A percentile compares a stretch with the other conserved stretches of the same genome.
Conservation (phyloP, 2,797 vertebrate genomes). For the Heteromormyrus szaboi region DNA sequence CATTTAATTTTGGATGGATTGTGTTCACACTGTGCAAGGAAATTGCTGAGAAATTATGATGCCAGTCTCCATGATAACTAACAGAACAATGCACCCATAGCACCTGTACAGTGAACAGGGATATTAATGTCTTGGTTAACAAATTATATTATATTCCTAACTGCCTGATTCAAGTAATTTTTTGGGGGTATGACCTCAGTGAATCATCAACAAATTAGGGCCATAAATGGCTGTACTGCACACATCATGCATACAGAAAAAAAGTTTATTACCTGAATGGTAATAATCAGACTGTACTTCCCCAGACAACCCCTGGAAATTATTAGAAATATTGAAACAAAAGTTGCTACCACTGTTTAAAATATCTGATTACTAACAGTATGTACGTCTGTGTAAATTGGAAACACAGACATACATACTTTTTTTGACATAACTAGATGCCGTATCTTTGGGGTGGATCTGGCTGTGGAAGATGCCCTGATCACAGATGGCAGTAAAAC, state of each 20-base stretch:
- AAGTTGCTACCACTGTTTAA: neutral
- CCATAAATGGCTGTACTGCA: neutral
- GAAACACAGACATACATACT: neutral
- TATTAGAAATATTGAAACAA: neutral
- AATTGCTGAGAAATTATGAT: neutral
- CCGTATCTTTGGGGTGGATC: neutral
- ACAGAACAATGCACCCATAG: neutral
- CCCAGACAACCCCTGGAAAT: neutral
- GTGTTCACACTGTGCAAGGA: neutral
- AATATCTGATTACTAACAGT: neutral
- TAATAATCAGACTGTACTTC: neutral
- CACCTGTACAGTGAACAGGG: neutral
- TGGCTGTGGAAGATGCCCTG: neutral
- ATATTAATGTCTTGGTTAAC: neutral
- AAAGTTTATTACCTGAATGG: neutral
- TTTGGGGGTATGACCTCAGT: neutral
- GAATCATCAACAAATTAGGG: neutral
- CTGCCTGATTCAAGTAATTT: neutral
- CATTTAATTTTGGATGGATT: slow-evolving; percentile 14
- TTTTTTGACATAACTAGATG: neutral
- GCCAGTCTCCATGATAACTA: neutral
- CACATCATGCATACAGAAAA: neutral
- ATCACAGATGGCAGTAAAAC: neutral
- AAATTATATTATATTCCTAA: neutral
- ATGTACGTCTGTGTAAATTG: neutral